phyloP scores from a whole-genome alignment of 2,888 invertebrate species.

The Tipula unca region DNA sequence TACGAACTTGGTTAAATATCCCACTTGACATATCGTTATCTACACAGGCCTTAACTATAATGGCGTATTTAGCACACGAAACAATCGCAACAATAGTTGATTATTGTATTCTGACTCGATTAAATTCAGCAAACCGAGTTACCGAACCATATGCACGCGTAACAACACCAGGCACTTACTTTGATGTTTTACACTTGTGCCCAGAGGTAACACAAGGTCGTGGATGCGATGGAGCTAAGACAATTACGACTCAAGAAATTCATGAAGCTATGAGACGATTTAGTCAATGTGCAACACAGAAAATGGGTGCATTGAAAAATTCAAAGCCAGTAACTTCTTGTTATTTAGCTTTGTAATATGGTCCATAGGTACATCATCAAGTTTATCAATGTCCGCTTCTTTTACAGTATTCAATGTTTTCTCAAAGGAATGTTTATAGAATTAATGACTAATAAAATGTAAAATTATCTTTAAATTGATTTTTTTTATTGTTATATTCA shows the following conservation, averaged over 20 bases:
- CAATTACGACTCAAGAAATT: conserved; percentile 72
- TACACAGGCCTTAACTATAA: conserved; percentile 60
- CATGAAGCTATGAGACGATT: conserved; percentile 71
- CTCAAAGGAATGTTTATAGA: neutral
- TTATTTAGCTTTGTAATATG: neutral
- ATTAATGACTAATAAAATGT: neutral
- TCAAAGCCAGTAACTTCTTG: neutral
- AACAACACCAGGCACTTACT: conserved; percentile 34
- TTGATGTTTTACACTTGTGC: conserved; percentile 40
- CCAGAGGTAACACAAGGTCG: conserved; percentile 43
- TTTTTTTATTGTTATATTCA: neutral
- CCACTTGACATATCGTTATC: conserved; percentile 53
- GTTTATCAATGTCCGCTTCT: neutral
- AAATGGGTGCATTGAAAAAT: conserved; percentile 36
- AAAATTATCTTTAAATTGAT: neutral
- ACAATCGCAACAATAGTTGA: conserved; percentile 85
- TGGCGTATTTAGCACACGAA: conserved; percentile 82
- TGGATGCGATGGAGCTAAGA: conserved; percentile 57
- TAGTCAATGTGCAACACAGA: conserved; percentile 35
- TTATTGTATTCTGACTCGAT: conserved; percentile 68
- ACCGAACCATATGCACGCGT: conserved; percentile 64
- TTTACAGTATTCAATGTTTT: neutral
- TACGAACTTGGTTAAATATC: conserved; percentile 56
- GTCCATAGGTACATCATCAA: neutral
- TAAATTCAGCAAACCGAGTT: conserved; percentile 59